These are phyloP conservation scores for Chrysemys picta DNA, from an alignment of 2,113 vertebrate species.

Conservation along the genomic window DNA sequence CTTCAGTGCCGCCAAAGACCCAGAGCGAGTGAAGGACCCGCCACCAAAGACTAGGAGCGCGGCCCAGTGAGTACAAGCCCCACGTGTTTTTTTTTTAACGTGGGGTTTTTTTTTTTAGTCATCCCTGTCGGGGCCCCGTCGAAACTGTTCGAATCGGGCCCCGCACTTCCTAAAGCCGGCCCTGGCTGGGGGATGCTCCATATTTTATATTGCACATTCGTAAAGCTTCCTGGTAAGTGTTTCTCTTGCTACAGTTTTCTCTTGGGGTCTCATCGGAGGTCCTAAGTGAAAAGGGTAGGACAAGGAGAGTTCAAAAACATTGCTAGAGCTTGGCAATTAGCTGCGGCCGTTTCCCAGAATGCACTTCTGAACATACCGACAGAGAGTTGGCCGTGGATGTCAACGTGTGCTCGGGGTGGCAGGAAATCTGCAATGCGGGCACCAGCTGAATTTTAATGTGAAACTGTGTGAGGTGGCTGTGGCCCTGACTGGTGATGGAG, in stretches of 20 bases:
- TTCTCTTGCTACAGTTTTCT: not conserved
- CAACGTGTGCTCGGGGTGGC: not conserved
- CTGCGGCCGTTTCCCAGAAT: not conserved
- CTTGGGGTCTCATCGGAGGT: not conserved
- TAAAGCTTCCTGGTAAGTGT: not conserved
- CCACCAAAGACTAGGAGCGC: no score
- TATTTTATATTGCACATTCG: not conserved
- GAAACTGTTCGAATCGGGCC: no score
- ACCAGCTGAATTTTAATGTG: not conserved
- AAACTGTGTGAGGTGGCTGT: rapidly evolving
- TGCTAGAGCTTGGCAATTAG: not conserved
- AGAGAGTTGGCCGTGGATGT: not conserved
- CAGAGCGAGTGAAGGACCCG: no score
- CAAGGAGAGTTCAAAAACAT: not conserved
- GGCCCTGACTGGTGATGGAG: not conserved
- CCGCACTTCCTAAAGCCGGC: no score
- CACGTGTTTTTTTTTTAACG: no score
- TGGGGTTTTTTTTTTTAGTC: no score
- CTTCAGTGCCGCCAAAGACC: no score
- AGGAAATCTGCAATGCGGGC: not conserved
- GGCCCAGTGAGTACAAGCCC: no score
- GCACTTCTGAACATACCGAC: not conserved
- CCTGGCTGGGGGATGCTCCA: not conserved
- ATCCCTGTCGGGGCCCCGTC: no score
- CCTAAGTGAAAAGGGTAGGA: not conserved